Evolutionary conservation across 2,888 invertebrate genomes (phyloP), one percentile per base, ranked within the genome.

Genomic region (Abrostola triplasia): DNA sequence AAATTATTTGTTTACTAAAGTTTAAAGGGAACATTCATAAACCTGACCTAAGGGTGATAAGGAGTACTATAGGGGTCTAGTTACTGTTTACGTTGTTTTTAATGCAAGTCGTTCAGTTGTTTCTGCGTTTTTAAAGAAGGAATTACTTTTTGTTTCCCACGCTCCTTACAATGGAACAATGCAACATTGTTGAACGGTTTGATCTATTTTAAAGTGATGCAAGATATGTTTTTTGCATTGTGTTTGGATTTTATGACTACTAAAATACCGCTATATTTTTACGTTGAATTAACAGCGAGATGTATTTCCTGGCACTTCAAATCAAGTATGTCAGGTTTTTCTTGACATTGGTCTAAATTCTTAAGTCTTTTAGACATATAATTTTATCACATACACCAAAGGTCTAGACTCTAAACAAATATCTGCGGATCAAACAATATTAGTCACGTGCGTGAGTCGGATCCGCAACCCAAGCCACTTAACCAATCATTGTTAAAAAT

Each of bases 1-100:
- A 55, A 52, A 67, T 65, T 59, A 64, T 59, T 59, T 74, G 75
- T 77, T 67, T 70, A 69, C 55, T 53, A 56, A 75, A 64, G 51
- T 59, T 61, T 64, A 69, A n/a, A 75, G 59, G 62, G 63, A 64
- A 59, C 69, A 67, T 57, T 71, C 58, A 67, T 67, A 61, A 60
- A 70, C 44, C 53, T 77, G 74, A 75, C 75, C 68, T 59, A 59
- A 0, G 6, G 11, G 5, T 41, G 78, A 78, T 78, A 75, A 70
- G 51, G 12, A 37, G 13, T 44, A 36, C 47, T 56, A 36, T 10
- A 7, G n/a, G 8, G 49, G 38, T 49, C 41, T 37, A 63, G 11
- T 50, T 48, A 11, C 5, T 58, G 36, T 37, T 44, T 44, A 47
- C 10, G 1, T 48, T 40, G 41, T 41, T 36, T 2, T 11, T 10